Evolutionary conservation across 2,888 invertebrate species (phyloP).

Genomic region (Leptinotarsa rubiginosa): DNA sequence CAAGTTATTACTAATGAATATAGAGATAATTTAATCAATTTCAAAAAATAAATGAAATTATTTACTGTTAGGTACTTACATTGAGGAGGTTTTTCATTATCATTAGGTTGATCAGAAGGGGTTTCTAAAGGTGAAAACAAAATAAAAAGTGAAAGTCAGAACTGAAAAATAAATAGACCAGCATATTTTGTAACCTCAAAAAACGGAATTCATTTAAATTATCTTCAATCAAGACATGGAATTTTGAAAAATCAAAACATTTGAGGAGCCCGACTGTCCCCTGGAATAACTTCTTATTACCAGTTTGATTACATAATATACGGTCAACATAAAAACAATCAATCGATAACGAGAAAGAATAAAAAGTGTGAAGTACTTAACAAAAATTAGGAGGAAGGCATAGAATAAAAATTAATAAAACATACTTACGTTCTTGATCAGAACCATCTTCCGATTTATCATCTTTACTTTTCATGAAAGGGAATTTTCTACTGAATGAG

Average conservation of each 20-base stretch:
- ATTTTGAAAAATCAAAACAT: neutral
- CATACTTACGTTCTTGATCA: slow-evolving; percentile 95
- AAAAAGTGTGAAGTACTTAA: neutral
- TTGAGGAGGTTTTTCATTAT: slow-evolving; percentile 60
- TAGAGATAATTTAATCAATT: slow-evolving; percentile 10
- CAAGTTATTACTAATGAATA: neutral
- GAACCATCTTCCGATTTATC: slow-evolving; percentile 97
- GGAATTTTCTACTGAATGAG: slow-evolving; percentile 97
- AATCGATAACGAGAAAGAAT: neutral
- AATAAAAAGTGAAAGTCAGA: slow-evolving; percentile 47
- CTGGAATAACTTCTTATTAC: neutral
- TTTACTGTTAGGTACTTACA: slow-evolving; percentile 61
- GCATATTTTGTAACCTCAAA: slow-evolving; percentile 28
- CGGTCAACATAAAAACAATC: slow-evolving; percentile 2
- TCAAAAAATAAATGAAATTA: slow-evolving; percentile 4
- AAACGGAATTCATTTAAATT: neutral
- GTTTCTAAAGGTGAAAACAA: slow-evolving; percentile 63
- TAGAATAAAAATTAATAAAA: neutral
- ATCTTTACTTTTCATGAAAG: slow-evolving; percentile 99
- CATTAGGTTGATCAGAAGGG: slow-evolving; percentile 64
- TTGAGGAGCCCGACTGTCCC: no score
- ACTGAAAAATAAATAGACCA: slow-evolving; percentile 37
- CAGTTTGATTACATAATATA: slow-evolving; percentile 4
- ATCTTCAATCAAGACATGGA: neutral
- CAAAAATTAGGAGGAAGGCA: neutral